These are phyloP conservation scores for Mesopsocus fuscifrons DNA, from an alignment of 2,888 invertebrate species.

Conservation along the genomic window DNA sequence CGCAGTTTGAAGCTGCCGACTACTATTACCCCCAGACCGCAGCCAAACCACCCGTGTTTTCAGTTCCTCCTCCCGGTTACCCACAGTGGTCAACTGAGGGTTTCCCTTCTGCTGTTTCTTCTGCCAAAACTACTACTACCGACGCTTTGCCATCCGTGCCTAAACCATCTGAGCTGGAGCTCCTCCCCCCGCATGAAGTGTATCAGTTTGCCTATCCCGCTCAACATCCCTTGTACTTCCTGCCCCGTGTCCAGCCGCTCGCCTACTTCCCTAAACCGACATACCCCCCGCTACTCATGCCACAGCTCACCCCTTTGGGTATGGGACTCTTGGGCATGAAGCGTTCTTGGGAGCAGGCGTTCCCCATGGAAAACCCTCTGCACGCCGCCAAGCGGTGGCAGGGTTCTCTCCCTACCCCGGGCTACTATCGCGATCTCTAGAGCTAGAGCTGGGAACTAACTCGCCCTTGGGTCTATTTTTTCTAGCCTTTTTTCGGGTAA, in stretches of 20 bases:
- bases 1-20: neutral
- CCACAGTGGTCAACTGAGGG: slow-evolving; percentile 3
- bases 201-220: neutral
- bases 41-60: neutral
- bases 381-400: slow-evolving; percentile 9
- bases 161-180: slow-evolving; percentile 1
- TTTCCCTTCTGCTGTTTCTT: neutral
- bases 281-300: slow-evolving; percentile 14
- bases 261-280: slow-evolving; percentile 11
- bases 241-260: neutral
- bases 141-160: neutral
- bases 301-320: slow-evolving; percentile 1
- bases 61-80: neutral
- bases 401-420: neutral
- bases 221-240: neutral
- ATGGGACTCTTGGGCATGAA: slow-evolving; percentile 29
- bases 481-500: too few species aligned
- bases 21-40: neutral
- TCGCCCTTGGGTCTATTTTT: too few species aligned
- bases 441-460: too few species aligned
- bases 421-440: neutral
- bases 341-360: slow-evolving; percentile 50
- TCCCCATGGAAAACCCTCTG: slow-evolving; percentile 29
- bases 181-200: neutral
- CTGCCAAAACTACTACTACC: neutral